Conservation (phyloP, 2,113 vertebrate species). For the Nycticebus coucang region DNA sequence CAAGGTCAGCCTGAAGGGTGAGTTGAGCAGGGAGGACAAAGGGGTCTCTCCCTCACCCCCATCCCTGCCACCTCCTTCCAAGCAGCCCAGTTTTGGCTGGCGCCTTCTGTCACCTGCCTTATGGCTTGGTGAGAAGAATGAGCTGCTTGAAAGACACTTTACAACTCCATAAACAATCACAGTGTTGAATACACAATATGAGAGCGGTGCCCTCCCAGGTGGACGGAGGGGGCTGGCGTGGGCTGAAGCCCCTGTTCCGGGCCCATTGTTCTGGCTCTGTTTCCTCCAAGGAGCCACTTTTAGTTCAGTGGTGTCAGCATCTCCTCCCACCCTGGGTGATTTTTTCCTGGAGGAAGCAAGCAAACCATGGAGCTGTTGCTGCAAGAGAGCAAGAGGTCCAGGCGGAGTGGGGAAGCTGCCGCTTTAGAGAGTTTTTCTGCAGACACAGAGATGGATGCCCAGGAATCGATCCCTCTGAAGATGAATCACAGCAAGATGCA, state of each 20-base stretch:
- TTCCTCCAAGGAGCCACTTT: conserved; percentile 16
- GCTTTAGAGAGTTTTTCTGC: conserved; percentile 65
- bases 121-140: conserved; percentile 48
- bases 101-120: neutral
- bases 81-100: neutral
- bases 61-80: neutral
- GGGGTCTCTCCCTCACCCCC: neutral
- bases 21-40: neutral
- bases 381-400: conserved; percentile 30
- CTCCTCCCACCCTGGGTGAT: neutral
- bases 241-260: neutral
- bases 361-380: neutral
- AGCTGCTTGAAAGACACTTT: conserved; percentile 50
- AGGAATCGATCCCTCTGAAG: conserved; percentile 72
- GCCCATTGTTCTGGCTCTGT: neutral
- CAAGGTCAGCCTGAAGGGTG: conserved; percentile 59
- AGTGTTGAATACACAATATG: neutral
- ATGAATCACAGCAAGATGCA: conserved; percentile 64
- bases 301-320: neutral
- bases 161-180: conserved; percentile 51
- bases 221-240: neutral
- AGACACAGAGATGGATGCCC: conserved; percentile 43
- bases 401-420: neutral
- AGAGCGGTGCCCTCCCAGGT: neutral
- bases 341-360: neutral